phyloP scores from a whole-genome alignment of 2,113 vertebrate genomes.

The Cettia cetti region DNA sequence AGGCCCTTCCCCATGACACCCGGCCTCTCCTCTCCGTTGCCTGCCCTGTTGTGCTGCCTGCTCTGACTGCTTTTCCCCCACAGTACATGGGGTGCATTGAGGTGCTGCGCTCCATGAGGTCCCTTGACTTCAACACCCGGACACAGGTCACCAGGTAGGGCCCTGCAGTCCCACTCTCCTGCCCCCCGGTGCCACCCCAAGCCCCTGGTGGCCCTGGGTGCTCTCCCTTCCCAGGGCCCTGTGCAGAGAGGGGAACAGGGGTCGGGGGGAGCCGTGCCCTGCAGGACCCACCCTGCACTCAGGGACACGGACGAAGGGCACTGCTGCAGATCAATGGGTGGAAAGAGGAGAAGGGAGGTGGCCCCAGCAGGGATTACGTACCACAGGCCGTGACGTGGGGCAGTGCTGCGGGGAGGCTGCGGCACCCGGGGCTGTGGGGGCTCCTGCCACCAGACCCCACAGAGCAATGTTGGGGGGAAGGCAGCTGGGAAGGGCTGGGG shows the following conservation, averaged over 20 bases:
- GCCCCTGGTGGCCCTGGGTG: rapidly evolving
- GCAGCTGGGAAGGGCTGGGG: background rate
- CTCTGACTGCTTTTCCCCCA: background rate
- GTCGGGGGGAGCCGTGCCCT: background rate
- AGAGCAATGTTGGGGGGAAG: rapidly evolving
- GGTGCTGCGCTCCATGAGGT: slow-evolving; percentile 94
- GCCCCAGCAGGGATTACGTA: background rate
- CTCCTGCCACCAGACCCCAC: background rate
- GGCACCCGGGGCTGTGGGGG: rapidly evolving
- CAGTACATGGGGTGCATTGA: slow-evolving; percentile 99
- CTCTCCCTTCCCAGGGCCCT: background rate
- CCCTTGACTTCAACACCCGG: slow-evolving; percentile 92
- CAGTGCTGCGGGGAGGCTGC: background rate
- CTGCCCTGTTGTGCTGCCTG: background rate
- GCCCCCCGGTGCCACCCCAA: rapidly evolving
- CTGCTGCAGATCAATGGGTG: background rate
- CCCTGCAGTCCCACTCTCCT: rapidly evolving
- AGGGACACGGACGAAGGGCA: background rate
- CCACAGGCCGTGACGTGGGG: background rate
- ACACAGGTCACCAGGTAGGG: slow-evolving; percentile 94
- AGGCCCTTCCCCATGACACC: background rate
- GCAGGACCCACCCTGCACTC: rapidly evolving
- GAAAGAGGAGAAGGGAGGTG: slow-evolving; percentile 52
- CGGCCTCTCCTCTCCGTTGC: rapidly evolving
- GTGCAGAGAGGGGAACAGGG: rapidly evolving